Percentiles rank a stretch among this genome's conserved stretches.
Evolutionary conservation across 2,113 vertebrate species (phyloP).

Genomic region (Nothobranchius kuhntae): DNA sequence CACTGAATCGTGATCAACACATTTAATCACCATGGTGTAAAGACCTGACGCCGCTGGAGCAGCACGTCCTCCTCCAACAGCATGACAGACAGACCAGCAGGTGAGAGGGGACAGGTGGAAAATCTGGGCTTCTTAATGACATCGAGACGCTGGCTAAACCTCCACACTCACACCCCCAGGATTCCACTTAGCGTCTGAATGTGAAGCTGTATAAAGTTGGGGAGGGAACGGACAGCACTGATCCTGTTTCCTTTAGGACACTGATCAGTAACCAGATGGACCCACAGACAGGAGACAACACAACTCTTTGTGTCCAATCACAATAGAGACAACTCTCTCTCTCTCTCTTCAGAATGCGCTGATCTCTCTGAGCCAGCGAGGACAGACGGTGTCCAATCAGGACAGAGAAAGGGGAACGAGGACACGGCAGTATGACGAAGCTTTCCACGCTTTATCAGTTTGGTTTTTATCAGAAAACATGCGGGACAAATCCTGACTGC

Average conservation of each 20-base stretch:
- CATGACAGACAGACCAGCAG: no score
- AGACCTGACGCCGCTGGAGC: no score
- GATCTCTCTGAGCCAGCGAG: slow-evolving; percentile 41
- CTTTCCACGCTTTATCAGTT: not conserved
- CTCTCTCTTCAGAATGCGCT: slow-evolving; percentile 36
- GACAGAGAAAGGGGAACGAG: not conserved
- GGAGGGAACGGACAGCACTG: slow-evolving; percentile 21
- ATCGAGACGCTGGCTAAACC: no score
- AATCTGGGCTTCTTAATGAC: no score
- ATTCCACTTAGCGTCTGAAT: not conserved
- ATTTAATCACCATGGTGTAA: no score
- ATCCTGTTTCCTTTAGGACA: slow-evolving; percentile 40
- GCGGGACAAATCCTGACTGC: not conserved
- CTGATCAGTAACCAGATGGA: slow-evolving; percentile 36
- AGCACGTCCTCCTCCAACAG: no score
- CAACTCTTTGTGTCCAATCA: slow-evolving; percentile 62
- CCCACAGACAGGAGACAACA: slow-evolving; percentile 48
- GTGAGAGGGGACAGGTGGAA: no score
- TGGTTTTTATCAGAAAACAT: not conserved
- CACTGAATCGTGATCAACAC: no score
- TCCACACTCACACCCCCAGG: not conserved
- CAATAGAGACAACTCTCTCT: slow-evolving; percentile 62
- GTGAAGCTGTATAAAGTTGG: slow-evolving; percentile 4
- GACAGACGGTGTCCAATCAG: slow-evolving; percentile 1
- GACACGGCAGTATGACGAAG: not conserved